phyloP scores from a whole-genome alignment of 1,140 invertebrate genomes.

The Matsumurasca onukii region DNA sequence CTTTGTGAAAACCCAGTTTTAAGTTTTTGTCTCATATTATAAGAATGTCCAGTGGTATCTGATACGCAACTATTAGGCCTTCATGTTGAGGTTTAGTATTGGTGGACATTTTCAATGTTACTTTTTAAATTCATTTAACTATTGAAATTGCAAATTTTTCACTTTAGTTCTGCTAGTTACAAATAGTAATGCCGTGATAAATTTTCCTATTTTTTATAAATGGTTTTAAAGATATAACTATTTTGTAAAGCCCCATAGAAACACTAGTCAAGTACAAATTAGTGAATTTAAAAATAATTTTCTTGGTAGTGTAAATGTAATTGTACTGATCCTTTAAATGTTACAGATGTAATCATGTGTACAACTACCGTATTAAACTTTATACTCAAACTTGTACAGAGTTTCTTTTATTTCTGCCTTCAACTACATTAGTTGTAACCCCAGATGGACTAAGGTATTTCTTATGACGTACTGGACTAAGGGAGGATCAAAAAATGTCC shows the following conservation, averaged over 20 bases:
- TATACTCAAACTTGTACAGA: no score
- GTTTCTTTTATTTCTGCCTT: no score
- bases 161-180: background rate
- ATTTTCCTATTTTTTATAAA: slow-evolving; percentile 2
- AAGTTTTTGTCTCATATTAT: background rate
- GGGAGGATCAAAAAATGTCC: no score
- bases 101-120: background rate
- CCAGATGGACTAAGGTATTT: no score
- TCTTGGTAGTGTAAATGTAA: no score
- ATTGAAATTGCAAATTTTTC: background rate
- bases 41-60: no score
- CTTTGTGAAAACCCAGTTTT: background rate
- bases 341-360: no score
- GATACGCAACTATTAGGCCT: no score
- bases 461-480: no score
- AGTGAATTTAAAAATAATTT: background rate
- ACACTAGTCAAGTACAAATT: slow-evolving; percentile 13
- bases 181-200: background rate
- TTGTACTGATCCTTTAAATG: no score
- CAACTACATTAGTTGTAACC: no score
- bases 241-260: background rate
- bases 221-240: background rate
- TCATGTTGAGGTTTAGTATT: background rate
- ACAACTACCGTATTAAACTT: no score
- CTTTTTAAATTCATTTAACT: background rate